phyloP scores from a whole-genome alignment of 2,113 vertebrate genomes.

The Psophia crepitans region DNA sequence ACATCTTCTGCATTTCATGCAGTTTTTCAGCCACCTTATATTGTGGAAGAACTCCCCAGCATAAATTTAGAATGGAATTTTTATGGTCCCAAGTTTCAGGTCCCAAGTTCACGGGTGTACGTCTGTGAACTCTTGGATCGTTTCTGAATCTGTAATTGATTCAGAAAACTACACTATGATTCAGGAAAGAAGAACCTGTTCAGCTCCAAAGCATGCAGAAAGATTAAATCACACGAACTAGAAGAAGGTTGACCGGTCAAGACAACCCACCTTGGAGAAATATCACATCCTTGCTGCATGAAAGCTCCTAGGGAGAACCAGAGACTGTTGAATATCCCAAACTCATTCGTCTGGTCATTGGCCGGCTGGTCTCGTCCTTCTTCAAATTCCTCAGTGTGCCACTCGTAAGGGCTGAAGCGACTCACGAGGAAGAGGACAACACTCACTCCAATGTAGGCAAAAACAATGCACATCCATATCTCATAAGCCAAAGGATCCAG shows the following conservation, averaged over 20 bases:
- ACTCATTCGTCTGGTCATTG: conserved; percentile 90
- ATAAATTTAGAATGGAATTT: neutral
- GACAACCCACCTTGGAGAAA: conserved; percentile 91
- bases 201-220: neutral
- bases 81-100: neutral
- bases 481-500: conserved; percentile 97
- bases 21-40: neutral
- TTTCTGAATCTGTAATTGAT: neutral
- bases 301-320: conserved; percentile 99
- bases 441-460: conserved; percentile 98
- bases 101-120: neutral
- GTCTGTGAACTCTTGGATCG: neutral
- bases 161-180: neutral
- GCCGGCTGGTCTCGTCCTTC: conserved; percentile 86
- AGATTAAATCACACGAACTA: neutral
- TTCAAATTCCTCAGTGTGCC: conserved; percentile 94
- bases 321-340: conserved; percentile 98
- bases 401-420: conserved; percentile 97
- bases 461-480: conserved; percentile 99
- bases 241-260: neutral
- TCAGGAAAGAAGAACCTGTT: neutral
- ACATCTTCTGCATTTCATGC: neutral
- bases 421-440: conserved; percentile 98
- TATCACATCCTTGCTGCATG: conserved; percentile 99
- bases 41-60: neutral